A percentile compares a stretch with the other conserved stretches of the same genome.
Conservation (phyloP, 2,797 vertebrate genomes). For the Yasuhikotakia modesta region DNA sequence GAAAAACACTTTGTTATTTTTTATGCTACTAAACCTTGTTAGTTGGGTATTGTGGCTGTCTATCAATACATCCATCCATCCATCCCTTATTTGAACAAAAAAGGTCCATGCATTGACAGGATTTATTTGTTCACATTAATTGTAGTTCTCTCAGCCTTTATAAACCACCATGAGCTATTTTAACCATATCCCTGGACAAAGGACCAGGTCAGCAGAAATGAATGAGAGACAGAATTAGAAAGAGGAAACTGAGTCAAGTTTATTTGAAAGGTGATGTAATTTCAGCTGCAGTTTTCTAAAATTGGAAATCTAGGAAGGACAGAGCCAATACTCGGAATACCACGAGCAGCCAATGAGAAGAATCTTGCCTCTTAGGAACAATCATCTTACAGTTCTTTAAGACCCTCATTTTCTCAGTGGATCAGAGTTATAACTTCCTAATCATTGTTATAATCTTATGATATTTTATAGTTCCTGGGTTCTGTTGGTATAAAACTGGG, state of each 20-base stretch:
- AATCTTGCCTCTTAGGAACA: not conserved
- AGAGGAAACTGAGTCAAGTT: constrained; percentile 44
- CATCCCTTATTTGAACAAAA: no score
- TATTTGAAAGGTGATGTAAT: constrained; percentile 55
- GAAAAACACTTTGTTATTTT: no score
- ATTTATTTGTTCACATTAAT: constrained; percentile 13
- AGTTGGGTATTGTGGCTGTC: no score
- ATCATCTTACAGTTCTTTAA: not conserved
- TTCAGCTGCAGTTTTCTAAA: constrained; percentile 61
- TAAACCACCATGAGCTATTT: constrained; percentile 34
- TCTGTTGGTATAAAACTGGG: not conserved
- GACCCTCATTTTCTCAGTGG: not conserved
- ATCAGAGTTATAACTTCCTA: not conserved
- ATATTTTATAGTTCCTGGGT: not conserved
- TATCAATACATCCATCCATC: not conserved
- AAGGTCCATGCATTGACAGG: no score
- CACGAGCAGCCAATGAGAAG: not conserved
- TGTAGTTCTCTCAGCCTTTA: constrained; percentile 17
- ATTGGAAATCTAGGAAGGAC: constrained; percentile 53
- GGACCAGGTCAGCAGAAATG: constrained; percentile 35
- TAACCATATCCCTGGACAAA: constrained; percentile 20
- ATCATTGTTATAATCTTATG: not conserved
- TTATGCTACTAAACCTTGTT: no score
- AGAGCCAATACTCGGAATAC: constrained; percentile 32
- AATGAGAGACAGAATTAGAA: constrained; percentile 37